Evolutionary conservation across 2,888 invertebrate genomes (phyloP).

Genomic region (Drosophila algonquin): DNA sequence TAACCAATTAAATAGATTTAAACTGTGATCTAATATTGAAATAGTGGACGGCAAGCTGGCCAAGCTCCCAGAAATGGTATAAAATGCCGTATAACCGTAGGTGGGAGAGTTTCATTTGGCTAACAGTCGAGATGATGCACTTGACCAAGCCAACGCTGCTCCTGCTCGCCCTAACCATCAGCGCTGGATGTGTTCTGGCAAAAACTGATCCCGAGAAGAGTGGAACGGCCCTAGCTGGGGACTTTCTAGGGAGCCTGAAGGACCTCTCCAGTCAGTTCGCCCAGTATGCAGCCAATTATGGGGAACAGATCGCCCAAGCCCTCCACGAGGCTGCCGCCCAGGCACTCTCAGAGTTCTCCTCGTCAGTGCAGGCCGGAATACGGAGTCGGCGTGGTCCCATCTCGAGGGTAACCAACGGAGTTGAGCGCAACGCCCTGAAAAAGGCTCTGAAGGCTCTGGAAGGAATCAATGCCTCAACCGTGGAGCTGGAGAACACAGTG

Average conservation of each 20-base stretch:
- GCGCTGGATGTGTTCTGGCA: too few species aligned
- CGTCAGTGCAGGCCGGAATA: neutral
- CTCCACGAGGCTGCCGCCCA: constrained; percentile 5
- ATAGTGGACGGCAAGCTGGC: too few species aligned
- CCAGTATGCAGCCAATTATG: neutral
- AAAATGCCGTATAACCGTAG: too few species aligned
- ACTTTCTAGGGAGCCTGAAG: constrained; percentile 1
- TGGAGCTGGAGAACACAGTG: constrained; percentile 5
- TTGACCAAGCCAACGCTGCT: too few species aligned
- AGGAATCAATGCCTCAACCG: neutral
- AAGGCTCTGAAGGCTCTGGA: constrained; percentile 17
- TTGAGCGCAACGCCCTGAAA: constrained; percentile 20
- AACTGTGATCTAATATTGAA: neutral
- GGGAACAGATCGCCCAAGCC: constrained; percentile 8
- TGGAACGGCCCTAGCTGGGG: constrained; percentile 6
- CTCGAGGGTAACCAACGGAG: neutral
- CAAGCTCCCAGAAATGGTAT: too few species aligned
- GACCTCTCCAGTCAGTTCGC: constrained; percentile 17
- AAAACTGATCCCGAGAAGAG: too few species aligned
- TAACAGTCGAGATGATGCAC: too few species aligned
- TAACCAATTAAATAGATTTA: constrained; percentile 36
- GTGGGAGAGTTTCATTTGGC: too few species aligned
- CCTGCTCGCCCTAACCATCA: too few species aligned
- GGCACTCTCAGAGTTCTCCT: neutral
- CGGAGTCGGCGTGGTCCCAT: neutral